phyloP scores from a whole-genome alignment of 2,113 vertebrate genomes.

The Mus spicilegus region DNA sequence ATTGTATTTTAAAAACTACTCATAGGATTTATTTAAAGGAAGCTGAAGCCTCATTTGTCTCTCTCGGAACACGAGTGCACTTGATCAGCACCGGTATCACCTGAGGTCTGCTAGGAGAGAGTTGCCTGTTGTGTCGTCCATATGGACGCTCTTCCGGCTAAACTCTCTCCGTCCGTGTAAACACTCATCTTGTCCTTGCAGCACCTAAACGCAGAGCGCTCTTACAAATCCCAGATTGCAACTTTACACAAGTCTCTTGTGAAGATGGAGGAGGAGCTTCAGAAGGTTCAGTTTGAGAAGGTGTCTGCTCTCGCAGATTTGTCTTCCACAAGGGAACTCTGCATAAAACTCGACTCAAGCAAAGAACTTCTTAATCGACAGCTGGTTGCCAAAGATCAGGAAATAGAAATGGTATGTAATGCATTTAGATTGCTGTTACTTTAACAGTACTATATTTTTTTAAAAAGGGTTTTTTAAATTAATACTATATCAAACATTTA shows the following conservation, averaged over 20 bases:
- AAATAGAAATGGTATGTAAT: conserved; percentile 83
- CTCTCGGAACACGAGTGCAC: background rate
- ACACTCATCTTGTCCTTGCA: conserved; percentile 71
- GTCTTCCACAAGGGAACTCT: conserved; percentile 86
- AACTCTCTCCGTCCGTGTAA: background rate
- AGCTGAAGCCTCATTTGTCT: background rate
- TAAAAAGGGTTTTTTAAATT: conserved; percentile 29
- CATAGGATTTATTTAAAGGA: conserved; percentile 45
- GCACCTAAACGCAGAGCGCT: conserved; percentile 85
- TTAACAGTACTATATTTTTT: background rate
- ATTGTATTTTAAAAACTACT: background rate
- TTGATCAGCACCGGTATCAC: background rate
- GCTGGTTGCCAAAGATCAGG: conserved; percentile 83
- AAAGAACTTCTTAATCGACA: conserved; percentile 87
- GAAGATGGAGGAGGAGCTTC: conserved; percentile 87
- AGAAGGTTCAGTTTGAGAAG: conserved; percentile 83
- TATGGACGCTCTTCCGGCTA: conserved; percentile 5
- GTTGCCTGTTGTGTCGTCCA: conserved; percentile 31
- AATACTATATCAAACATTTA: background rate
- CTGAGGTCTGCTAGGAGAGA: background rate
- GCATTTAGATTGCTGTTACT: conserved; percentile 46
- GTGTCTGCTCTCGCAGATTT: conserved; percentile 85
- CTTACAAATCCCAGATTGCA: conserved; percentile 84
- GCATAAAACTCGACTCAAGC: conserved; percentile 87
- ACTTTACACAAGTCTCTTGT: conserved; percentile 84